Evolutionary conservation across 2,797 vertebrate species (phyloP).

Genomic region (Paguma larvata): DNA sequence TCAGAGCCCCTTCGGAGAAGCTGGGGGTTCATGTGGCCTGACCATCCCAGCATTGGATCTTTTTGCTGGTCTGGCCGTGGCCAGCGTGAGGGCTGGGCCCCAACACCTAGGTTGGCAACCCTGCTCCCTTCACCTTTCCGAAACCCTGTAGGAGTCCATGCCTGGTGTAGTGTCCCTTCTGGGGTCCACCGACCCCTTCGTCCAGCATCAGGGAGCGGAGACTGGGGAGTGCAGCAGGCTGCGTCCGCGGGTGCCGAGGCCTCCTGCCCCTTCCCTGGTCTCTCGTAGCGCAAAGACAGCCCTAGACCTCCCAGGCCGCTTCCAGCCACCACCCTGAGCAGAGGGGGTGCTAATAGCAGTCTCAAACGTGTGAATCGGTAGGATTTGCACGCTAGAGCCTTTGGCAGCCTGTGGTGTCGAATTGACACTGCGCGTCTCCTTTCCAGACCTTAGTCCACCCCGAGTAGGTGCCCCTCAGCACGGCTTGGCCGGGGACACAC

Average conservation of each 20-base stretch:
- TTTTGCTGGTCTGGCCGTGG: fast-evolving
- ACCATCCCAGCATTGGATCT: background rate
- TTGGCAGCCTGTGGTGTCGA: no score
- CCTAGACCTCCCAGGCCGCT: fast-evolving
- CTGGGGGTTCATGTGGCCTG: background rate
- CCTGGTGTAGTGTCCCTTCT: fast-evolving
- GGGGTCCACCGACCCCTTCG: no score
- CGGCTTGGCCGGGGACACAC: fast-evolving
- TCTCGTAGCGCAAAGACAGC: background rate
- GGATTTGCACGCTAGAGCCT: fast-evolving
- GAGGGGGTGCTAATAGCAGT: background rate
- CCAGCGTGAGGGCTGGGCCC: background rate
- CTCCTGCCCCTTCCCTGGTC: no score
- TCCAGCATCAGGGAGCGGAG: fast-evolving
- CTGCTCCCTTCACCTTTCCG: no score
- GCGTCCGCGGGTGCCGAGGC: no score
- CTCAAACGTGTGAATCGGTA: no score
- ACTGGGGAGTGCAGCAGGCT: background rate
- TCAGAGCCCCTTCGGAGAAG: background rate
- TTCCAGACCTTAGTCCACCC: background rate
- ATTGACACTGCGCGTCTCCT: background rate
- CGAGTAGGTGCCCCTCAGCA: background rate
- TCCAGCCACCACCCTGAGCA: background rate
- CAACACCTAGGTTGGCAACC: fast-evolving
- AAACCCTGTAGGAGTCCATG: background rate